Evolutionary conservation across 2,888 invertebrate species (phyloP).

Genomic region (Thereva nobilitata): DNA sequence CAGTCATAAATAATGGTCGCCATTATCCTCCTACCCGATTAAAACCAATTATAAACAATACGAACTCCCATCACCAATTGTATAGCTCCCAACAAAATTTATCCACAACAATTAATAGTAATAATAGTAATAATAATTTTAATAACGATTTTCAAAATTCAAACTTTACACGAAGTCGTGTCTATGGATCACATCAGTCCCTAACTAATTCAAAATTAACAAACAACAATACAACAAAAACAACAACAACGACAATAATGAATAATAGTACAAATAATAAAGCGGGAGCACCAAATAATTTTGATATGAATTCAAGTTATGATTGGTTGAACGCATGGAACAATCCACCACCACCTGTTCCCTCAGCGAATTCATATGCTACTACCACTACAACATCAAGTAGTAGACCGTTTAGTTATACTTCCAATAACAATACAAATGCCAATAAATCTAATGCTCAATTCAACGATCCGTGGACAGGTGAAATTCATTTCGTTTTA

Average conservation of each 20-base stretch:
- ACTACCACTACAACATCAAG: constrained; percentile 11
- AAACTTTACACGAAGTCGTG: constrained; percentile 43
- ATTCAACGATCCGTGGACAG: constrained; percentile 46
- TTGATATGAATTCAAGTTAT: constrained; percentile 39
- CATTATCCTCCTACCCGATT: constrained; percentile 40
- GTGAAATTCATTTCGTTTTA: constrained; percentile 58
- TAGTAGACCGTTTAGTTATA: constrained; percentile 15
- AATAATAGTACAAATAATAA: constrained; percentile 32
- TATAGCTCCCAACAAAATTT: constrained; percentile 46
- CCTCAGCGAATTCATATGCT: constrained; percentile 28
- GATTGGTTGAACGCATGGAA: constrained; percentile 46
- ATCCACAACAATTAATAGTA: constrained; percentile 39
- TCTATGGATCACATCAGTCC: constrained; percentile 45
- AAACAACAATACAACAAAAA: constrained; percentile 39
- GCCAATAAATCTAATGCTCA: constrained; percentile 21
- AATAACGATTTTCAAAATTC: constrained; percentile 31
- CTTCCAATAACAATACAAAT: constrained; percentile 24
- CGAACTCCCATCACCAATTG: constrained; percentile 44
- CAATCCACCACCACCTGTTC: constrained; percentile 42
- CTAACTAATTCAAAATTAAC: constrained; percentile 42
- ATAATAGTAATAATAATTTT: constrained; percentile 35
- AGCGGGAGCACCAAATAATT: constrained; percentile 5
- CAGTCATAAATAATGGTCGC: constrained; percentile 39
- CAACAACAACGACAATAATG: constrained; percentile 23
- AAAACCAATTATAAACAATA: constrained; percentile 35